Conservation (phyloP, 2,888 invertebrate species). For the Xestoiulus laeticollis region DNA sequence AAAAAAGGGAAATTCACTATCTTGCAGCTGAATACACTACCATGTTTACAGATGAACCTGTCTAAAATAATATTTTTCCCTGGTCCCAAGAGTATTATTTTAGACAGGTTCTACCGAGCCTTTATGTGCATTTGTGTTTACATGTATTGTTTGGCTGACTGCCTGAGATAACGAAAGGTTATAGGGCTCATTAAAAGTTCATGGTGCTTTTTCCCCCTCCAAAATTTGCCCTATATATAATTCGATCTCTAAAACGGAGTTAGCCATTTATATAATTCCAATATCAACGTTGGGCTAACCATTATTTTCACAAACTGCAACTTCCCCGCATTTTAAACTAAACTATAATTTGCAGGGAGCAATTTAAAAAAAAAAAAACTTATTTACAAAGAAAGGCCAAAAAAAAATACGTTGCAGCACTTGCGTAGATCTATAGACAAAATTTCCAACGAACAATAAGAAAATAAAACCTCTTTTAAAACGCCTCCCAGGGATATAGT, state of each 20-base stretch:
- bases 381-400: not conserved
- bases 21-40: too few relatives aligned
- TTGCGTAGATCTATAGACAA: not conserved
- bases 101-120: too few relatives aligned
- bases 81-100: too few relatives aligned
- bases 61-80: too few relatives aligned
- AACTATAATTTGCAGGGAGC: constrained; percentile 19
- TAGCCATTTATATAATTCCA: not conserved
- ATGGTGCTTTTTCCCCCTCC: not conserved
- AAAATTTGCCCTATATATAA: not conserved
- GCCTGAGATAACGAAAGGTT: not conserved
- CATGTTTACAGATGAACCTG: too few relatives aligned
- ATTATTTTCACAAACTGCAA: not conserved
- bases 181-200: not conserved
- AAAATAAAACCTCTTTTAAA: not conserved
- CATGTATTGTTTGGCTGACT: too few relatives aligned
- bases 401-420: not conserved
- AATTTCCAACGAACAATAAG: not conserved
- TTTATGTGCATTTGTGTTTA: too few relatives aligned
- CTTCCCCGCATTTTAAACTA: not conserved
- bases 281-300: not conserved
- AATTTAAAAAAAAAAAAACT: not conserved
- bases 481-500: not conserved
- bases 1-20: too few relatives aligned
- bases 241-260: not conserved